Base-by-base conservation (phyloP, 1,140 invertebrate genomes). In the Epicauta chinensis region DNA sequence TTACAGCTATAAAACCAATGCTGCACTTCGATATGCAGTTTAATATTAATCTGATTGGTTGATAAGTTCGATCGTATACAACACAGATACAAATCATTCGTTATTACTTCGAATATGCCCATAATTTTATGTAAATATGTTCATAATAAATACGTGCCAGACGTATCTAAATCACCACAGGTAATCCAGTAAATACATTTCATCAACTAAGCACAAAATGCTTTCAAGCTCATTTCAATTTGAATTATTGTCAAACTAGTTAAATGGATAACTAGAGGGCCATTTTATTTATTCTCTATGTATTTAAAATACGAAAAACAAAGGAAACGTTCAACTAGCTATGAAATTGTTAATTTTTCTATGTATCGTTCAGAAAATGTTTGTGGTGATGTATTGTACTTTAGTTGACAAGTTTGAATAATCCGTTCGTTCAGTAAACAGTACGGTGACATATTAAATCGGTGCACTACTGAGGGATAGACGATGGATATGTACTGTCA, bases 351-450 rank as follows among this genome's bases (percentile, higher is more conserved):
- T 23, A 23, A 23, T 3, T 23, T 23, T 23, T 23, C 23, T 7
- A 23, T 23, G 23, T 2, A 7, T 5, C 23, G 4, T 5, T 23
- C 7, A 23, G 23, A 7, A 23, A 23, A 23, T 23, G 23, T 23
- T 23, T 23, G 23, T 7, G 23, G 23, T 23, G 23, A 23, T 23
- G 23, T 23, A 23, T 23, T 23, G 23, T 23, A 23, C 4, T 23
- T 23, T 51, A 49, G 56, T 54, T 60, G 64, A 66, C 62, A 66
- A 61, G 60, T 66, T 62, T 61, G 64, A 66, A 66, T 66, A 66
- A 66, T 66, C 64, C 60, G 55, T 60, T 62, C 54, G 56, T 56
- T 66, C 57, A 62, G 58, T 59, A 66, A 66, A 66, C 64, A 66
- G 59, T 55, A 50, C 62, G 62, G 64, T 66, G 58, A 64, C 62